Evolutionary conservation across 2,888 invertebrate genomes (phyloP), one percentile per base, ranked within the genome.

Genomic region (Mayetiola destructor): DNA sequence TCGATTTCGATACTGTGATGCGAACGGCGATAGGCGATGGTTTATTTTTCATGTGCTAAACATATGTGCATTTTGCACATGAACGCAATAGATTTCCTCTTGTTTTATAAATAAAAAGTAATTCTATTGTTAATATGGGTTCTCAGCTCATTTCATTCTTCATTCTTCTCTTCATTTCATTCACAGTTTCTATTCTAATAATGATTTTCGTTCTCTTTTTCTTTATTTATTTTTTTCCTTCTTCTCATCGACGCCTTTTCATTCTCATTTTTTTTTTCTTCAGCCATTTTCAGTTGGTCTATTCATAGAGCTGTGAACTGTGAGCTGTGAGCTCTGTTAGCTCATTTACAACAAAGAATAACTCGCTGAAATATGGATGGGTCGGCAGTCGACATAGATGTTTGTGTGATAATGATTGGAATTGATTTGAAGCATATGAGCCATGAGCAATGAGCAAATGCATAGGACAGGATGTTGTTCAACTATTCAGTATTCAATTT

Each of bases 391-490:
- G 48, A 27, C 6, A 23, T 3, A 27, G 23, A 48, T n/a, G n/a
- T 6, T 48, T 42, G 48, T 48, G 48, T 48, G 48, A 27, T 27
- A 48, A 48, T 48, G 48, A 48, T 48, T 48, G 48, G 48, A 48
- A 48, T 48, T 27, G 27, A 48, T 48, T 23, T 42, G 42, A 42
- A 42, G 42, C 42, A 42, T 48, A 27, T 27, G 32, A 8, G 32
- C 32, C n/a, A n/a, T n/a, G n/a, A n/a, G n/a, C n/a, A n/a, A n/a
- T n/a, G n/a, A n/a, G n/a, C n/a, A n/a, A n/a, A n/a, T n/a, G 27
- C 48, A 48, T 27, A 48, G 48, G 48, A 12, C 48, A 48, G 48
- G 48, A 48, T 48, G 48, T 48, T 48, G 48, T 48, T 48, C 27
- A 48, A 48, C 48, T 27, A 14, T 48, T 27, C 12, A 23, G 39